Evolutionary conservation across 1,140 invertebrate species (phyloP), one percentile per base, ranked within the genome.

Genomic region (Diplogasteroides magnus): DNA sequence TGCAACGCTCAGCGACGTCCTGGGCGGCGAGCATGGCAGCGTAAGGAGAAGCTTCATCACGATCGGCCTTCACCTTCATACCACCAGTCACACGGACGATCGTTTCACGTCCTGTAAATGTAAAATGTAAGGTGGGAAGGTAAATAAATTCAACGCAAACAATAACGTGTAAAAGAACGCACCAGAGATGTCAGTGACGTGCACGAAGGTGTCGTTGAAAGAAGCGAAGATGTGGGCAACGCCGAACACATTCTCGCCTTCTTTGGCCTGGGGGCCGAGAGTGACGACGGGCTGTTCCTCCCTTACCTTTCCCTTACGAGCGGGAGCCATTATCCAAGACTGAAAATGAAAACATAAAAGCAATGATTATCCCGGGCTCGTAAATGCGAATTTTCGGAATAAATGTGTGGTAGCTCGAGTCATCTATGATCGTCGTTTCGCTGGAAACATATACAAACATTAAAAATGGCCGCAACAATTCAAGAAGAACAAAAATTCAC

Each of bases 11-110:
- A 82, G 96, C 94, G 69, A 98, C 97, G 88, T 99, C 97, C 90
- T 98, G 96, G 75, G 96, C 95, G 83, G 97, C 97, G 86, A 99
- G 95, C 96, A 99, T 98, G 90, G 96, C 96, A 83, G 96, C 97
- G 83, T 99, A 99, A 19, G 97, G 97, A 31, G 95, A 98, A 77
- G 95, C 92, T 86, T 99, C 97, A 87, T 99, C 97, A 88, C 97
- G 89, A 87, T 99, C 97, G 81, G 96, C 96, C 85, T 98, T 99
- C 0, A 99, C 97, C 87, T 98, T 98, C 97, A 99, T 99, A 70
- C 97, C 97, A 84, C 97, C 97, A 81, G 97, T 99, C 32, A 99
- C 91, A 82, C 95, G 88, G 68, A 92, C 91, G 82, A 99, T 98
- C 1, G 96, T 99, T 91, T 99, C 95, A 25, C 75, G 69, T 60